Base-by-base conservation (phyloP, 2,888 invertebrate species). In the Aricia artaxerxes region DNA sequence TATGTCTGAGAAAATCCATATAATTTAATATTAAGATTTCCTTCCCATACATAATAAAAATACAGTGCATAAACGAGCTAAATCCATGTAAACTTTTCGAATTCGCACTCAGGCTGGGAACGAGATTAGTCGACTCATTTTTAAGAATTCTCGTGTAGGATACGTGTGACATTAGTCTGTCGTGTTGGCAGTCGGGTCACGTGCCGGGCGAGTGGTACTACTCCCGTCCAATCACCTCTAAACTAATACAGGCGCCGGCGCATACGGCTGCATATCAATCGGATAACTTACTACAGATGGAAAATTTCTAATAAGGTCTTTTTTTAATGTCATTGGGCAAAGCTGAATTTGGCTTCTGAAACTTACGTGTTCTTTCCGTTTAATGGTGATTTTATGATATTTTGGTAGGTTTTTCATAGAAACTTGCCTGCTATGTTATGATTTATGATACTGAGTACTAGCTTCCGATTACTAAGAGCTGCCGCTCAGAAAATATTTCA, bases 211-310 rank as follows among this genome's bases (percentile, higher is more conserved):
- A 90, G 89, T 88, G 88, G 87, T 16, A 16, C 57, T 85, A 86
- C 89, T 85, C 83, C 83, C 88, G 88, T 86, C 91, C 91, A 91
- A 91, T 91, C 91, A 91, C 91, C 87, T 85, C 87, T 91, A 91
- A 92, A 91, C 92, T 91, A 92, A 92, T 92, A 90, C 90, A 86
- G 86, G 89, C 90, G 90, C 89, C 84, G 85, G 89, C 90, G 91
- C 92, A 91, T 86, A 88, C 89, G 86, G 86, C 88, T 86, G 84
- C 83, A 84, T 84, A 83, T 84, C 81, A 82, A 84, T 82, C 80
- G 82, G 81, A 75, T 73, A 78, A 79, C 44, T 1, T 35, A 40
- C 16, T 73, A 57, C 6, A 53, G 3, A 76, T 76, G 57, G 6
- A 16, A 76, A 16, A 53, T 31, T 61, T 60, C 7, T 61, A 5